These are phyloP conservation scores for Eumeta japonica DNA, from an alignment of 1,140 invertebrate species.

Conservation along the genomic window DNA sequence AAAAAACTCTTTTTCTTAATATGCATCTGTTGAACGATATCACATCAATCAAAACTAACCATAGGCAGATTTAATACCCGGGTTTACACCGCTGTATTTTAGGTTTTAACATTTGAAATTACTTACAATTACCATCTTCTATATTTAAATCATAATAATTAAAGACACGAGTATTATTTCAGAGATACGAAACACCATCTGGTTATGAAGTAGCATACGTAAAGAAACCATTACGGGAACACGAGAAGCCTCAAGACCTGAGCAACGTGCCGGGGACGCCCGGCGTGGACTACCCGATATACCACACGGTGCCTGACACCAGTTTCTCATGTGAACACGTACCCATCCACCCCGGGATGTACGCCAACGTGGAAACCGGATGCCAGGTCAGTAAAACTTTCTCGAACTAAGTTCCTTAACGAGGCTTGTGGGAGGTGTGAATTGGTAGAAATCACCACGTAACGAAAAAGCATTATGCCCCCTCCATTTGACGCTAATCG, in stretches of 20 bases:
- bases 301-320: conserved; percentile 73
- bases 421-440: too few relatives aligned
- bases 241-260: conserved; percentile 71
- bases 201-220: conserved; percentile 20
- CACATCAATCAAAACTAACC: too few relatives aligned
- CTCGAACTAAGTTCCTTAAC: not conserved
- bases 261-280: conserved; percentile 75
- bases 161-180: conserved; percentile 10
- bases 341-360: conserved; percentile 78
- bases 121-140: too few relatives aligned
- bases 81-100: too few relatives aligned
- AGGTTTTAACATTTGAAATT: too few relatives aligned
- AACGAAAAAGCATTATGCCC: too few relatives aligned
- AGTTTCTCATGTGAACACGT: conserved; percentile 75
- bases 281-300: conserved; percentile 77
- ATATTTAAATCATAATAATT: not conserved
- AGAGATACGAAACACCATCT: conserved; percentile 31
- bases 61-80: too few relatives aligned
- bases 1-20: too few relatives aligned
- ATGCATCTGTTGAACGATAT: too few relatives aligned
- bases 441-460: too few relatives aligned
- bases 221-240: conserved; percentile 47
- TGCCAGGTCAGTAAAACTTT: conserved; percentile 66
- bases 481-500: too few relatives aligned
- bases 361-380: conserved; percentile 82